Base-by-base conservation (phyloP, 2,888 invertebrate genomes). In the Cremastinae sp. region DNA sequence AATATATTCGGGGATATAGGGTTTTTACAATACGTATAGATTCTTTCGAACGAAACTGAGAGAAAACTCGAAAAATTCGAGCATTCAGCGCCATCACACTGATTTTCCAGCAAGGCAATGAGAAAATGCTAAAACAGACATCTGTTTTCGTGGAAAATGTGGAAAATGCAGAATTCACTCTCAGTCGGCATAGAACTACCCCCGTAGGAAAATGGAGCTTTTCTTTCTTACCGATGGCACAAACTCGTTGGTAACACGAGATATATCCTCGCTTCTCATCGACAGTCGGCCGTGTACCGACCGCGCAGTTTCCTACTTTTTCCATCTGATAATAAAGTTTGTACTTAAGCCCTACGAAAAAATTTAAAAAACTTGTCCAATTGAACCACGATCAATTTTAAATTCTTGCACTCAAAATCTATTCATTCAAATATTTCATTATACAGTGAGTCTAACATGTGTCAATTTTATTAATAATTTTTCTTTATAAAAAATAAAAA, bases 161-260 rank as follows among this genome's bases (percentile, higher is more conserved):
- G 1, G 14, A 22, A 36, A 41, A 22, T 34, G 18, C 41, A 65
- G 58, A 16, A 3, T 62, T 34, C 22, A 18, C 20, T 8, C 81
- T 81, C 81, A 14, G 83, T 79, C 81, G 83, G 80, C 80, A 84
- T 77, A 62, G 58, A 53, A 53, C 68, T 54, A 73, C 77, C 75
- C 71, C 64, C 12, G 10, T 69, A 69, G 28, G 43, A 38, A 12
- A 8, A 16, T 14, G 4, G 18, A 18, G 16, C 16, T 12, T 76
- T 62, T 43, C 84, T 84, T 70, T 82, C 61, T 81, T 84, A 73
- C 83, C 84, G 84, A 83, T 83, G 10, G 45, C 36, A 28, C 8
- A 5, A 22, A 56, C 59, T 45, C 51, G 64, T 65, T 68, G 22
- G 70, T 61, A 16, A 51, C 14, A 65, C 76, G 47, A 9, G 14